Conservation (phyloP, 1,140 invertebrate genomes). For the Araneus ventricosus region DNA sequence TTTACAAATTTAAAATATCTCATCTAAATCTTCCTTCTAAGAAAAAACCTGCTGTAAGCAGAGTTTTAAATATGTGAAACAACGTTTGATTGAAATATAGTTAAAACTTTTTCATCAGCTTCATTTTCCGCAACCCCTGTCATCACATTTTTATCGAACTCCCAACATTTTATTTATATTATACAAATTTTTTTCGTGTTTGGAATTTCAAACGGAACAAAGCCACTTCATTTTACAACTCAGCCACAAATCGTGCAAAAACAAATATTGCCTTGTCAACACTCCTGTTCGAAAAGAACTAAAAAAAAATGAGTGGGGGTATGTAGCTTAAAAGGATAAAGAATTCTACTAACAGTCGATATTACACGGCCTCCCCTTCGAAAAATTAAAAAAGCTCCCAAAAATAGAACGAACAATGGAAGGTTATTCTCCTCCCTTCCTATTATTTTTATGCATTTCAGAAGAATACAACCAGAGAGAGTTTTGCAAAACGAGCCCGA, state of each 20-base stretch:
- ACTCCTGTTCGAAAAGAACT: background rate
- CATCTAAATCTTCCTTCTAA: too few species aligned
- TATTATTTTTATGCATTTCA: constrained; percentile 52
- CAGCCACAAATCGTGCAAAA: background rate
- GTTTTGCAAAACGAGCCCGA: constrained; percentile 58
- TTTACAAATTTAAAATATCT: too few species aligned
- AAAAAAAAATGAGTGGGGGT: background rate
- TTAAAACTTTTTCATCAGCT: too few species aligned
- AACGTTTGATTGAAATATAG: too few species aligned
- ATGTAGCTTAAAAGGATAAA: background rate
- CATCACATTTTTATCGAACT: too few species aligned
- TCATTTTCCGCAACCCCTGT: too few species aligned
- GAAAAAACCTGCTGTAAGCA: too few species aligned
- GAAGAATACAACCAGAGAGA: background rate
- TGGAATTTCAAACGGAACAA: too few species aligned
- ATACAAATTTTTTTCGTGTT: too few species aligned
- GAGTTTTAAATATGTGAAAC: too few species aligned
- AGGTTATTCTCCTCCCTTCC: constrained; percentile 25
- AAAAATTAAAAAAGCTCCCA: background rate
- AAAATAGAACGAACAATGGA: background rate
- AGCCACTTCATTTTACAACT: too few species aligned
- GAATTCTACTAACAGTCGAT: background rate
- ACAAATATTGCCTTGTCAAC: background rate
- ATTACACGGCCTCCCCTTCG: background rate
- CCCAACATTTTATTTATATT: too few species aligned